Percentiles rank a stretch among this genome's conserved stretches.
phyloP scores from a whole-genome alignment of 2,113 vertebrate species.

The Hoplias malabaricus region DNA sequence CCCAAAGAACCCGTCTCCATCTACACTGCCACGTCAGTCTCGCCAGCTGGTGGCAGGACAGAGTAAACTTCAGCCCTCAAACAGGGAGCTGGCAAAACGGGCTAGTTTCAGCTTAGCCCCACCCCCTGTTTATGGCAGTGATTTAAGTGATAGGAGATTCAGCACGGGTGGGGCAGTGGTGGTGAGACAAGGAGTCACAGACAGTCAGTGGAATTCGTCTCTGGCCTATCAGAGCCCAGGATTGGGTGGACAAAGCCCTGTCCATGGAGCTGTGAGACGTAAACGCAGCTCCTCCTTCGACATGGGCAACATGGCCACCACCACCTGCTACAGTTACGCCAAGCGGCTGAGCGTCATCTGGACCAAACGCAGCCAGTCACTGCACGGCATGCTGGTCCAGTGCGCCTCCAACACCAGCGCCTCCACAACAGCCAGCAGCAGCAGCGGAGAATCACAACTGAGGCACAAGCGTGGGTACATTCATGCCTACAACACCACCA shows the following conservation, averaged over 20 bases:
- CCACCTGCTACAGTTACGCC: constrained; percentile 75
- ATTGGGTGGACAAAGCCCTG: constrained; percentile 11
- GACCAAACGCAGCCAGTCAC: constrained; percentile 78
- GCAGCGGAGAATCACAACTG: constrained; percentile 9
- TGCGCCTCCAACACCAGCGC: constrained; percentile 55
- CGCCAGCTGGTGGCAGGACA: not conserved
- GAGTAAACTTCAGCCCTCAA: constrained; percentile 27
- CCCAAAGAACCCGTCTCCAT: constrained; percentile 42
- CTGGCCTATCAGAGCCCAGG: constrained; percentile 51
- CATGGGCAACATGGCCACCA: constrained; percentile 71
- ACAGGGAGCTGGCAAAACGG: constrained; percentile 17
- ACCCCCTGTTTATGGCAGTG: not conserved
- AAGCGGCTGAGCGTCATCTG: constrained; percentile 75
- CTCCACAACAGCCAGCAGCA: constrained; percentile 35
- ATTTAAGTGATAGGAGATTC: constrained; percentile 39
- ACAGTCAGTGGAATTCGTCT: constrained; percentile 48
- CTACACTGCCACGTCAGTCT: constrained; percentile 54
- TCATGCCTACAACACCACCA: constrained; percentile 41
- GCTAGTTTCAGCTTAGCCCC: constrained; percentile 19
- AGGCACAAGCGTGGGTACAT: constrained; percentile 32
- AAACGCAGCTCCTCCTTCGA: constrained; percentile 78
- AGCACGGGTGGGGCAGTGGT: constrained; percentile 46
- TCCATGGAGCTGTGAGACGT: constrained; percentile 48
- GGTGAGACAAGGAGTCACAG: constrained; percentile 35
- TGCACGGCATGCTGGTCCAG: constrained; percentile 74